Evolutionary conservation across 1,140 invertebrate species (phyloP).

Genomic region (Pseudomyrmex dendroicus): DNA sequence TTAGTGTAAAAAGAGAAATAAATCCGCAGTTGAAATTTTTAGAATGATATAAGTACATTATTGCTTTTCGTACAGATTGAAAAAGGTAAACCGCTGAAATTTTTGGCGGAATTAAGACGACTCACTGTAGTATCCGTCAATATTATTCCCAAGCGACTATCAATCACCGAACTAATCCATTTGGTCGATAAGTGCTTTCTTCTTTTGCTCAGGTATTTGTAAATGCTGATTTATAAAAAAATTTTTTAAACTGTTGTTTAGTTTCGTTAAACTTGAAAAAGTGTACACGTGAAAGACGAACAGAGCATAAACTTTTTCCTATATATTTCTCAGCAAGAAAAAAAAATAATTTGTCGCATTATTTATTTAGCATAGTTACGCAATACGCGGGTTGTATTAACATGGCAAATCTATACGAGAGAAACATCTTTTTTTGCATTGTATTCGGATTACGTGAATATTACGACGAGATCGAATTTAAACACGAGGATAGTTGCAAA

Average conservation of each 20-base stretch:
- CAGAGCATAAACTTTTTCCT: too few relatives aligned
- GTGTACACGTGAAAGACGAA: too few relatives aligned
- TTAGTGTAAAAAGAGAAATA: not conserved
- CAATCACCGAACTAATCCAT: slow-evolving; percentile 54
- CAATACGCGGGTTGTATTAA: slow-evolving; percentile 85
- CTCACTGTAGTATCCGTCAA: slow-evolving; percentile 81
- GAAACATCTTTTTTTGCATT: slow-evolving; percentile 87
- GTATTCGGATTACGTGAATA: slow-evolving; percentile 86
- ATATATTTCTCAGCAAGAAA: not conserved
- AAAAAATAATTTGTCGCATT: not conserved
- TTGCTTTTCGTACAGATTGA: slow-evolving; percentile 68
- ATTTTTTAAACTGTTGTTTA: too few relatives aligned
- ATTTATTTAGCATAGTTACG: slow-evolving; percentile 75
- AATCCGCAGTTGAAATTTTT: not conserved
- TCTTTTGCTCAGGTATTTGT: slow-evolving; percentile 63
- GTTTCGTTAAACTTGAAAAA: too few relatives aligned
- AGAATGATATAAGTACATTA: not conserved
- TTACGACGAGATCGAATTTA: slow-evolving; percentile 79
- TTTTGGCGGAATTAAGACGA: slow-evolving; percentile 81
- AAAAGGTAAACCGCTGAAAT: slow-evolving; percentile 76
- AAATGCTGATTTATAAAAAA: too few relatives aligned
- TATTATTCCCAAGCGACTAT: slow-evolving; percentile 70
- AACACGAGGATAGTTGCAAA: slow-evolving; percentile 86
- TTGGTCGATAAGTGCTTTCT: slow-evolving; percentile 62
- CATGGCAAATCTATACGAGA: slow-evolving; percentile 87